Conservation (phyloP, 2,888 invertebrate genomes). For the Mythimna impura region DNA sequence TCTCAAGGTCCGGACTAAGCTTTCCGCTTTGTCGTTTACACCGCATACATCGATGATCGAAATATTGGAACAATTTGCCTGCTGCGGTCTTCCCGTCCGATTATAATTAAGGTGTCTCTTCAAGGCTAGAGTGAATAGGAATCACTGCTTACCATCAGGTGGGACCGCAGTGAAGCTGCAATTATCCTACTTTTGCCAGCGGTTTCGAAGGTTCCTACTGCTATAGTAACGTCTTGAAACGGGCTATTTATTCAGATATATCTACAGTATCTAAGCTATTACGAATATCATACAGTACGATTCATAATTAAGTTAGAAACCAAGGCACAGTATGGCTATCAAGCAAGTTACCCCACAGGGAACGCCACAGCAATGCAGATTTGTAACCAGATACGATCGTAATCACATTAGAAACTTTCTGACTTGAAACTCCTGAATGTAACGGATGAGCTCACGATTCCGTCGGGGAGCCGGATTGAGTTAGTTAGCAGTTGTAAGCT, state of each 20-base stretch:
- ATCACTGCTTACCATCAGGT: no score
- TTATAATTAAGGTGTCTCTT: no score
- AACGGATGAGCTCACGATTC: conserved; percentile 32
- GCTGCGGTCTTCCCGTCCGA: no score
- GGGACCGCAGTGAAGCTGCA: no score
- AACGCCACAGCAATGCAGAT: conserved; percentile 14
- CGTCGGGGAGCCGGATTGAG: conserved; percentile 33
- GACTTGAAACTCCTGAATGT: conserved; percentile 7
- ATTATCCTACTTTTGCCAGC: no score
- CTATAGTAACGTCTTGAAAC: not conserved
- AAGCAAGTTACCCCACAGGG: conserved; percentile 20
- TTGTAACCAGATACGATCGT: conserved; percentile 29
- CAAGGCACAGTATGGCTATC: not conserved
- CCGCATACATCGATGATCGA: no score
- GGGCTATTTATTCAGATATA: not conserved
- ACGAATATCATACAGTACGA: not conserved
- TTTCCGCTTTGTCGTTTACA: no score
- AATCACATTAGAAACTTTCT: conserved; percentile 35
- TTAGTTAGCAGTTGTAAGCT: conserved; percentile 25
- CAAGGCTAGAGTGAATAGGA: no score
- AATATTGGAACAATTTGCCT: no score
- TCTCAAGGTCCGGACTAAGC: no score
- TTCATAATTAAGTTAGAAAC: not conserved
- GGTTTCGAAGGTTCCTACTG: no score
- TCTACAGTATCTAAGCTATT: not conserved